Conservation (phyloP, 2,888 invertebrate genomes). For the Laspeyria flexula region DNA sequence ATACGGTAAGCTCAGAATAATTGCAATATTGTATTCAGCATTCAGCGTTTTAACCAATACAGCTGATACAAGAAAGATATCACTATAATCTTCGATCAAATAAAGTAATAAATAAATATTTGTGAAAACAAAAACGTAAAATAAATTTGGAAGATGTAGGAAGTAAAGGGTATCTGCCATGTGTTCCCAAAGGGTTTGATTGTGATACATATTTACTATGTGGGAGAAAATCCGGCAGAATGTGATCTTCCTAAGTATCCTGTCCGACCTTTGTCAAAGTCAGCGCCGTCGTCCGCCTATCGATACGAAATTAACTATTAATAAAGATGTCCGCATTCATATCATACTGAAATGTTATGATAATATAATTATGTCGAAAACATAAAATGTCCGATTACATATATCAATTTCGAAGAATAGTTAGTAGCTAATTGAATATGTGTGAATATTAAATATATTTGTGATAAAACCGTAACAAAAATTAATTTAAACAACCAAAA, state of each 20-base stretch:
- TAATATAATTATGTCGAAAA: constrained; percentile 1
- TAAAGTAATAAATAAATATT: too few relatives aligned
- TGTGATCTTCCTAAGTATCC: constrained; percentile 41
- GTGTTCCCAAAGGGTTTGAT: constrained; percentile 23
- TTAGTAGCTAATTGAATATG: too few relatives aligned
- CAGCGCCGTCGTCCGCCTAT: constrained; percentile 20
- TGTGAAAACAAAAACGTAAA: too few relatives aligned
- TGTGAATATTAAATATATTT: not conserved
- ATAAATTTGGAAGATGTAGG: not conserved
- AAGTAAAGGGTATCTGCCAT: not conserved
- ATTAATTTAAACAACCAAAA: too few relatives aligned
- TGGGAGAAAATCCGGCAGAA: constrained; percentile 29
- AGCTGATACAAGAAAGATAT: too few relatives aligned
- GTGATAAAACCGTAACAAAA: too few relatives aligned
- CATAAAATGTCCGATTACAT: not conserved
- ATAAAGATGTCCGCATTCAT: constrained; percentile 17
- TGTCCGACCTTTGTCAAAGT: constrained; percentile 48
- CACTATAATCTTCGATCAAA: too few relatives aligned
- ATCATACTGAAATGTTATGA: constrained; percentile 10
- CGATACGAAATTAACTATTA: constrained; percentile 38
- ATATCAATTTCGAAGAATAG: too few relatives aligned
- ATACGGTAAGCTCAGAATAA: not conserved
- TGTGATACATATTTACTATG: constrained; percentile 28
- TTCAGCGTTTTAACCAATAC: too few relatives aligned
- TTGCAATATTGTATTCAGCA: not conserved